Evolutionary conservation across 2,797 vertebrate species (phyloP), one percentile per base, ranked within the genome.

Genomic region (Eleutherodactylus coqui): DNA sequence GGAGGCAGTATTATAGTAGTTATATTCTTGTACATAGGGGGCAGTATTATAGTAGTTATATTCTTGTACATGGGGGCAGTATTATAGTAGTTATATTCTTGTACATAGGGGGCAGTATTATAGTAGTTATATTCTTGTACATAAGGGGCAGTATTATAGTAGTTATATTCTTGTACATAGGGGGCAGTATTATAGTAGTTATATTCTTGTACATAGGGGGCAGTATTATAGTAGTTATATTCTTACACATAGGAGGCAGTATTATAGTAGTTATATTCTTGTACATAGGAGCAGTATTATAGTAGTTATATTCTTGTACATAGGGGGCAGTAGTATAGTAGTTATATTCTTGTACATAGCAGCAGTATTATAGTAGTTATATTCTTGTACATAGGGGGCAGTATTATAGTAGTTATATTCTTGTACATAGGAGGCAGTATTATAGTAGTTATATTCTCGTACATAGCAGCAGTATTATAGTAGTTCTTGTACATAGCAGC

Each of bases 31-130:
- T 62, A 62, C 27, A 62, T 62, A 62, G 58, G 58, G 16, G n/a
- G 58, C 27, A 60, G 62, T 67, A 67, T 67, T 67, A 67, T 67
- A 67, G 62, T 67, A 67, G 62, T 36, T 34, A 67, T 34, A 67
- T 67, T 67, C 32, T 34, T 34, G 62, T 67, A 67, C 16, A 67
- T 67, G 36, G 62, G 62, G 8, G 29, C 29, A 58, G 32, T 67
- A 34, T 67, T 67, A 67, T 67, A 64, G 55, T 34, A 34, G 58
- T 32, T 62, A 62, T 62, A 62, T 29, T 62, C 58, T 62, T 62
- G 55, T 55, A 55, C 19, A 55, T 55, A 55, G 21, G 21, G 10
- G 6, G 53, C 21, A 55, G 53, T 55, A 55, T 55, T 55, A 55
- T 55, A 55, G 53, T 55, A 55, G 53, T n/a, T 55, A 55, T 55